Conservation (phyloP, 1,140 invertebrate species). For the Drosophila orena region DNA sequence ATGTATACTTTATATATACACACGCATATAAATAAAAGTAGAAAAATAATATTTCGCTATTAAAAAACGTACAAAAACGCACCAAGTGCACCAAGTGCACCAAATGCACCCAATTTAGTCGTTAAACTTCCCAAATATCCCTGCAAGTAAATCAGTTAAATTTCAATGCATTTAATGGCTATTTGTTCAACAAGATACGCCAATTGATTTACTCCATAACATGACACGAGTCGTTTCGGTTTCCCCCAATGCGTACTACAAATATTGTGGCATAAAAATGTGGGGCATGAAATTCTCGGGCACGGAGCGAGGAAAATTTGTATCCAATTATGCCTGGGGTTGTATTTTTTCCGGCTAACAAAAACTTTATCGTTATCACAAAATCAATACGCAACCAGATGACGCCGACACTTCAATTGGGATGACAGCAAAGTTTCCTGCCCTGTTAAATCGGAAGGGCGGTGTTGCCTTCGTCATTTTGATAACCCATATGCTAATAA, state of each 20-base stretch:
- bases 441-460: background rate
- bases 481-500: constrained; percentile 81
- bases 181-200: constrained; percentile 27
- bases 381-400: constrained; percentile 74
- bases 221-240: constrained; percentile 18
- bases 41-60: too few relatives aligned
- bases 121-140: too few relatives aligned
- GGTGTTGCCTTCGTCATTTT: constrained; percentile 18
- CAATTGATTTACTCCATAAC: constrained; percentile 26
- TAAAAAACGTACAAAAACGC: too few relatives aligned
- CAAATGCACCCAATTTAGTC: background rate
- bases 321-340: constrained; percentile 70
- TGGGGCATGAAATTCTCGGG: constrained; percentile 9
- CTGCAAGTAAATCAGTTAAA: constrained; percentile 25
- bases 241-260: constrained; percentile 11
- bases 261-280: constrained; percentile 47
- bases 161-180: constrained; percentile 30
- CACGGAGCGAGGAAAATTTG: constrained; percentile 55
- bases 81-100: too few relatives aligned
- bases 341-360: constrained; percentile 29
- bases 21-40: too few relatives aligned
- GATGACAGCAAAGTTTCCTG: background rate
- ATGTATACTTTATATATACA: too few relatives aligned
- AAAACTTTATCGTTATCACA: constrained; percentile 61
- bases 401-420: constrained; percentile 62